Evolutionary conservation across 2,797 vertebrate species (phyloP).

Genomic region (Vireo griseus): DNA sequence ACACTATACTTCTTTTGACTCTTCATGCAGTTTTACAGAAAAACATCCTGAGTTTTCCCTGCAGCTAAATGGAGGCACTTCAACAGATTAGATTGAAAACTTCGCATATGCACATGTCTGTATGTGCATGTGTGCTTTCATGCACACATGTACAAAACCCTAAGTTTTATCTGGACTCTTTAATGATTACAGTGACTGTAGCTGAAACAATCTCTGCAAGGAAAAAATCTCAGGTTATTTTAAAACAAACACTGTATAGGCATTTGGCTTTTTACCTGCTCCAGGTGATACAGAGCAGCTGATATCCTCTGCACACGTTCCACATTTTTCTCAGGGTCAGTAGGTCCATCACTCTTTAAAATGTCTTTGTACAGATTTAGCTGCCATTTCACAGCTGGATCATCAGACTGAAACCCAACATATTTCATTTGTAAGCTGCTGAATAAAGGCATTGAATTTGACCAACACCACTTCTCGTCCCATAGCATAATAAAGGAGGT

Average conservation of each 20-base stretch:
- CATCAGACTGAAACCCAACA: slow-evolving; percentile 85
- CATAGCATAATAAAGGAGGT: not conserved
- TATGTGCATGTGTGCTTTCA: rapidly evolving
- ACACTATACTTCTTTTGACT: not conserved
- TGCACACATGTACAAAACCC: rapidly evolving
- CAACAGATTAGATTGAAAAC: not conserved
- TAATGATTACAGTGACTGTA: not conserved
- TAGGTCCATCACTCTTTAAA: slow-evolving; percentile 82
- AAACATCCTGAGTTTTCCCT: not conserved
- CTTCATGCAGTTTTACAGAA: not conserved
- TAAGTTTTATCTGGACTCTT: not conserved
- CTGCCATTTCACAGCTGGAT: slow-evolving; percentile 97
- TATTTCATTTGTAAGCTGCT: not conserved
- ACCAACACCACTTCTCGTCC: not conserved
- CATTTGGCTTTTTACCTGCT: slow-evolving; percentile 80
- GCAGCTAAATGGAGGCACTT: not conserved
- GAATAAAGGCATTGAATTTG: not conserved
- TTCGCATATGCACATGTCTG: too few species aligned
- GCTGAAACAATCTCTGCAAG: not conserved
- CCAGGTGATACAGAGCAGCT: slow-evolving; percentile 95
- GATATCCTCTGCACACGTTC: slow-evolving; percentile 96
- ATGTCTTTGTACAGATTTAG: slow-evolving; percentile 95
- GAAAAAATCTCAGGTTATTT: not conserved
- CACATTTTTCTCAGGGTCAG: slow-evolving; percentile 87
- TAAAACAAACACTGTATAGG: not conserved